Evolutionary conservation across 2,113 vertebrate genomes (phyloP).

Genomic region (Mustela lutreola): DNA sequence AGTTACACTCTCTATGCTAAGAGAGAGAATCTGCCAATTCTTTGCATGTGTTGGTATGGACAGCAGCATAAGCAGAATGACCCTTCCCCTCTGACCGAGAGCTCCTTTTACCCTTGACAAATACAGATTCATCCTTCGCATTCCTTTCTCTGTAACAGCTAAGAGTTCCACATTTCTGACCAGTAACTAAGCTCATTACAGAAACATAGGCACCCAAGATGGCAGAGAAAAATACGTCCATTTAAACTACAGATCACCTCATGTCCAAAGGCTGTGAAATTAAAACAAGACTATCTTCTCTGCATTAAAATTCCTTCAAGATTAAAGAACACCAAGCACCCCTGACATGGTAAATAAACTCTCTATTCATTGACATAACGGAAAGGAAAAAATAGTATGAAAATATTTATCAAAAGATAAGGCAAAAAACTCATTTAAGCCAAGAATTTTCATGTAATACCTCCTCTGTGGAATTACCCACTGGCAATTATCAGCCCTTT

Average conservation of each 20-base stretch:
- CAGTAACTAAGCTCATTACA: background rate
- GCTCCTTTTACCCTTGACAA: background rate
- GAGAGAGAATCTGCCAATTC: background rate
- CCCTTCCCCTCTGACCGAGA: background rate
- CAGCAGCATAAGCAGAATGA: background rate
- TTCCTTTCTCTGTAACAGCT: background rate
- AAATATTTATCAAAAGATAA: slow-evolving; percentile 26
- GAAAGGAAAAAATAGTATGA: slow-evolving; percentile 16
- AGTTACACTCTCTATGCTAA: background rate
- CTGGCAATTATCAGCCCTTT: background rate
- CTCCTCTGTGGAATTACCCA: background rate
- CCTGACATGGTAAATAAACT: background rate
- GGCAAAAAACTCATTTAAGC: background rate
- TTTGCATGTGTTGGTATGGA: background rate
- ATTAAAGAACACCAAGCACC: background rate
- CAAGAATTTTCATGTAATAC: background rate
- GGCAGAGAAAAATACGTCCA: background rate
- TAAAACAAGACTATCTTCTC: slow-evolving; percentile 29
- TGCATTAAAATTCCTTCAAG: slow-evolving; percentile 24
- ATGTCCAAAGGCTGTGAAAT: slow-evolving; percentile 20
- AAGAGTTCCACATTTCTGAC: background rate
- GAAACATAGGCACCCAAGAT: background rate
- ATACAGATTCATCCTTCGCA: background rate
- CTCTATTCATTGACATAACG: background rate
- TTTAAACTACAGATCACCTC: slow-evolving; percentile 6